Evolutionary conservation across 2,888 invertebrate species (phyloP).

Genomic region (Odontocolon sp.): DNA sequence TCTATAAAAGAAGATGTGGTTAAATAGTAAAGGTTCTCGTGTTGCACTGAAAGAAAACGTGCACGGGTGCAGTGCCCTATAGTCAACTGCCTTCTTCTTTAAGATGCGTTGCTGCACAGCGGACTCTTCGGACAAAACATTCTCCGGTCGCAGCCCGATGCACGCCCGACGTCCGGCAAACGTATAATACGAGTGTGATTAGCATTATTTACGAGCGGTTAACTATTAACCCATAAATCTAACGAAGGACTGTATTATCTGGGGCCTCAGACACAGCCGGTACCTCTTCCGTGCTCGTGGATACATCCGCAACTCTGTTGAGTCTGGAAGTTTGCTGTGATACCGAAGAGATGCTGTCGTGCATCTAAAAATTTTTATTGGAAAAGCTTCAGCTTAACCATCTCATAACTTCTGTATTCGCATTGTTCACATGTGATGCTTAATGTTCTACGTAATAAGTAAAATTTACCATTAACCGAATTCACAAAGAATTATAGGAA

Average conservation of each 20-base stretch:
- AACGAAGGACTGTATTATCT: slow-evolving; percentile 53
- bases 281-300: slow-evolving; percentile 10
- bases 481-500: too few species aligned
- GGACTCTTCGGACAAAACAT: slow-evolving; percentile 73
- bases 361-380: slow-evolving; percentile 4
- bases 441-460: too few species aligned
- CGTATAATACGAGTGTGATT: slow-evolving; percentile 81
- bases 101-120: background rate
- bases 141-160: slow-evolving; percentile 60
- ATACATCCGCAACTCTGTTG: background rate
- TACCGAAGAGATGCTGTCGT: slow-evolving; percentile 6
- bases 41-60: background rate
- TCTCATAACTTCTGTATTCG: background rate
- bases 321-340: background rate
- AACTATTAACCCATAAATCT: slow-evolving; percentile 81
- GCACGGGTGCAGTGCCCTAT: background rate
- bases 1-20: too few species aligned
- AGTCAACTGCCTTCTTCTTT: background rate
- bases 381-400: slow-evolving; percentile 16
- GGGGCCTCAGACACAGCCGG: slow-evolving; percentile 23
- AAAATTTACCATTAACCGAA: too few species aligned
- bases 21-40: too few species aligned
- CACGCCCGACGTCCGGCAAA: slow-evolving; percentile 65
- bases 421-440: too few species aligned
- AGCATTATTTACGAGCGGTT: slow-evolving; percentile 81